Conservation (phyloP, 2,113 vertebrate species). For the Pelusios castaneus region DNA sequence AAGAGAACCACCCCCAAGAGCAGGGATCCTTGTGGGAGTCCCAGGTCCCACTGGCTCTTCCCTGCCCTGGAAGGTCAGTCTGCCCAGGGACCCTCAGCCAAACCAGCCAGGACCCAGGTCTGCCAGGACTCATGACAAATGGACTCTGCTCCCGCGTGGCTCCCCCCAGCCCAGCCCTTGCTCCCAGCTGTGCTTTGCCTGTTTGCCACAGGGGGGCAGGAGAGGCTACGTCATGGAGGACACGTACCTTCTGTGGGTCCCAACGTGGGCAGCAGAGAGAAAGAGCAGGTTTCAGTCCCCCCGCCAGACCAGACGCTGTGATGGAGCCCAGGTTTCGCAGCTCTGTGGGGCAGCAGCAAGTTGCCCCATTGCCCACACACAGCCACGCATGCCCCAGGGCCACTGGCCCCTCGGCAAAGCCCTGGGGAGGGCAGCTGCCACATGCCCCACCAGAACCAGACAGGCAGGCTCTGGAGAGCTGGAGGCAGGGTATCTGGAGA, state of each 20-base stretch:
- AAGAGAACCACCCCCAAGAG: too few species aligned
- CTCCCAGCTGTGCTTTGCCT: background rate
- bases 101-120: too few species aligned
- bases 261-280: constrained; percentile 14
- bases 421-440: too few species aligned
- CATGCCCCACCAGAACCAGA: background rate
- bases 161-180: background rate
- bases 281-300: background rate
- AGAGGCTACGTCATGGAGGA: fast-evolving
- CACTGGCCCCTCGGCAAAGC: too few species aligned
- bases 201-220: background rate
- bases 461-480: background rate
- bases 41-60: background rate
- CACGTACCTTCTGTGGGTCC: constrained; percentile 78
- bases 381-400: too few species aligned
- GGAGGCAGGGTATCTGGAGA: background rate
- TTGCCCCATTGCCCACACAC: background rate
- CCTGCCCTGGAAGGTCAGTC: background rate
- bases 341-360: fast-evolving
- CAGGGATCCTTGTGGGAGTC: too few species aligned
- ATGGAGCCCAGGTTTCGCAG: background rate
- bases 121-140: background rate
- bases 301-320: fast-evolving
- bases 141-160: background rate
- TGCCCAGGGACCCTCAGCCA: background rate